These are phyloP conservation scores for Sebastes taczanowskii DNA, from an alignment of 2,797 vertebrate genomes.

Conservation along the genomic window DNA sequence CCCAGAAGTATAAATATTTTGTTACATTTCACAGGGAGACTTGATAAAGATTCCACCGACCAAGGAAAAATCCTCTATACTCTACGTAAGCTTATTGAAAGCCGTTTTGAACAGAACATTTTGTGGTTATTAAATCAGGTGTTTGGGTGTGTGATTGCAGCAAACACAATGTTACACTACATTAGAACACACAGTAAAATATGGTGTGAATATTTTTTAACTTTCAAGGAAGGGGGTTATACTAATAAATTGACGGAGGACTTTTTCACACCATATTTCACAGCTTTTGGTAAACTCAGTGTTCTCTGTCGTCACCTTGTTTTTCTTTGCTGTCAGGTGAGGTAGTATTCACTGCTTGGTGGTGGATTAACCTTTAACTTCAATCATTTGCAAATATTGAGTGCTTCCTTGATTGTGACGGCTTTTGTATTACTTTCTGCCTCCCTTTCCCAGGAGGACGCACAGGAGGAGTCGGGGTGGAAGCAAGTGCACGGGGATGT, in stretches of 20 bases:
- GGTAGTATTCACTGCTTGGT: conserved; percentile 44
- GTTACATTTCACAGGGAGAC: conserved; percentile 83
- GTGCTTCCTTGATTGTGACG: neutral
- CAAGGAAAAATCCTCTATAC: conserved; percentile 58
- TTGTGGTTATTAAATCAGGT: conserved; percentile 54
- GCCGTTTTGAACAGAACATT: conserved; percentile 27
- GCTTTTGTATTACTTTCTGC: neutral
- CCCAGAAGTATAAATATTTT: conserved; percentile 58
- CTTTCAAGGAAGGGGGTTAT: neutral
- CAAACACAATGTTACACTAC: conserved; percentile 2
- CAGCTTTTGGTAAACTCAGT: conserved; percentile 4
- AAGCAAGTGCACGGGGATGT: conserved; percentile 92
- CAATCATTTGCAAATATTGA: neutral
- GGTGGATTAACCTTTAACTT: conserved; percentile 36
- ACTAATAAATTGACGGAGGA: neutral
- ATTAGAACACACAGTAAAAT: conserved; percentile 56
- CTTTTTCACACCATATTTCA: conserved; percentile 62
- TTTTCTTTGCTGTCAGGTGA: conserved; percentile 32
- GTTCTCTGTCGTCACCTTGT: conserved; percentile 15
- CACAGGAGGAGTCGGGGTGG: conserved; percentile 92
- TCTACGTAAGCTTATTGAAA: conserved; percentile 80
- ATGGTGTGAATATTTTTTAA: conserved; percentile 56
- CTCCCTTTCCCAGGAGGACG: conserved; percentile 83
- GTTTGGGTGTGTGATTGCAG: conserved; percentile 64
- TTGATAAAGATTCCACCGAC: conserved; percentile 80